Base-by-base conservation (phyloP, 2,888 invertebrate genomes). In the Norana najaformis region DNA sequence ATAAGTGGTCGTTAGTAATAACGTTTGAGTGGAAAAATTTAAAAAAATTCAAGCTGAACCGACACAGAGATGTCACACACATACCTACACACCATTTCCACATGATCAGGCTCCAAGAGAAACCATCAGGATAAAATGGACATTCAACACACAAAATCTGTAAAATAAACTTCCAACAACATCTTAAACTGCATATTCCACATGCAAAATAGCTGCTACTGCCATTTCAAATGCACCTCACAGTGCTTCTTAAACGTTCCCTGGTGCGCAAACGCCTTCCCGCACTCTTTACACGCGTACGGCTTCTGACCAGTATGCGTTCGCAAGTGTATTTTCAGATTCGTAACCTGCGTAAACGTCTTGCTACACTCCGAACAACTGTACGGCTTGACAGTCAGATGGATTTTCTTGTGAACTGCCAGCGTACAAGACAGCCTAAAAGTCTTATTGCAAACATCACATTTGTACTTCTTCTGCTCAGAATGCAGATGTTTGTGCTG, bases 261-360 rank as follows among this genome's bases (percentile, higher is more conserved):
- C 37, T 85, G 85, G 36, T 85, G 85, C 16, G 85, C 85, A 37
- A 85, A 85, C 3, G 85, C 85, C 36, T 85, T 85, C 23, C 85
- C 36, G 36, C 85, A 85, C 5, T 37, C 35, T 1, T 36, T 16
- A 18, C 85, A 85, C 13, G 16, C 85, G 85, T 85, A 85, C 36
- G 37, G 85, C 85, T 85, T 85, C 85, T 85, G 85, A 20, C 85
- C 85, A 0, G 85, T 85, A 16, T 85, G 85, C 36, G 85, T 85
- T 36, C 85, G 35, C 35, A 35, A 16, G 36, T 85, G 85, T 35
- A 85, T 85, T 35, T 37, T 85, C 85, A 85, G 35, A 37, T 85
- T 85, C 85, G 85, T 36, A 2, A 36, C 23, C 36, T 35, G 37
- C 18, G 85, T 37, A 35, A 85, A 85, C 85, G 36, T 85, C 85